Evolutionary conservation across 2,113 vertebrate genomes (phyloP).

Genomic region (Pardalotus punctatus): DNA sequence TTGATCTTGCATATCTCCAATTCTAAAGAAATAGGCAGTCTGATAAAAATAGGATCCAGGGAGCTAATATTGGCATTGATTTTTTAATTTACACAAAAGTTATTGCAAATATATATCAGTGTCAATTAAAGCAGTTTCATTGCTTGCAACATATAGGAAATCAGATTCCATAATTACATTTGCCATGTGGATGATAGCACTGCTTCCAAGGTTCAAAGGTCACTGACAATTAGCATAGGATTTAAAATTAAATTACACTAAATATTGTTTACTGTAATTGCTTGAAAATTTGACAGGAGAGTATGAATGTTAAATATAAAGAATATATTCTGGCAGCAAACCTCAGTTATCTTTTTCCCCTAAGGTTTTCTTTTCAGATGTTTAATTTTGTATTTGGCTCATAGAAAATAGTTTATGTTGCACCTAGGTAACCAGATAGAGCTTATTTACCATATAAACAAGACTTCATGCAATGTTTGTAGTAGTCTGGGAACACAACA

Average conservation of each 20-base stretch:
- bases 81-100: conserved; percentile 71
- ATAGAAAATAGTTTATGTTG: background rate
- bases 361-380: background rate
- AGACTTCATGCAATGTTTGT: background rate
- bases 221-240: conserved; percentile 29
- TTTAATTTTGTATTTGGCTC: background rate
- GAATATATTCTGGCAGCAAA: background rate
- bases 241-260: conserved; percentile 45
- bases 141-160: conserved; percentile 64
- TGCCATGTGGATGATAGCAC: background rate
- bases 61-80: conserved; percentile 64
- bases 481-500: background rate
- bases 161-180: conserved; percentile 66
- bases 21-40: conserved; percentile 9
- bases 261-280: background rate
- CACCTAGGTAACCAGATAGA: background rate
- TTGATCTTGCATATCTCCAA: background rate
- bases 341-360: background rate
- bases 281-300: conserved; percentile 13
- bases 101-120: conserved; percentile 74
- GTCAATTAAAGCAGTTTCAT: conserved; percentile 70
- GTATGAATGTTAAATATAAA: background rate
- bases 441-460: background rate
- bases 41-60: conserved; percentile 2
- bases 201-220: conserved; percentile 50